A percentile compares a stretch with the other conserved stretches of the same genome.
Evolutionary conservation across 2,113 vertebrate species (phyloP).

Genomic region (Anolis sagrei): DNA sequence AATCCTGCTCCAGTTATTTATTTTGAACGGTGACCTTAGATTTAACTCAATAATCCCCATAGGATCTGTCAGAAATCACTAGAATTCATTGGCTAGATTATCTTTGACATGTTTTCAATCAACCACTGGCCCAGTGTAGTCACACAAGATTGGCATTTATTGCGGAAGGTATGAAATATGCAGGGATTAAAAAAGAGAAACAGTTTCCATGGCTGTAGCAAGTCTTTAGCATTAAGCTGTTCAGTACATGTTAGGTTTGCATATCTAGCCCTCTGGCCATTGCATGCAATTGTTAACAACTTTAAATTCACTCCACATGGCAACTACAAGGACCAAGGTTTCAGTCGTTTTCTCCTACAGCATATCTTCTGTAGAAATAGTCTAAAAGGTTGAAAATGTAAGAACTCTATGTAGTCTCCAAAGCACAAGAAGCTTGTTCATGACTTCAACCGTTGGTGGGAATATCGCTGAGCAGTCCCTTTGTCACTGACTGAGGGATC

Average conservation of each 20-base stretch:
- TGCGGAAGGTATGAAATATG: neutral
- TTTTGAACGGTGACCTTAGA: neutral
- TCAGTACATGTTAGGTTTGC: neutral
- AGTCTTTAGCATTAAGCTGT: neutral
- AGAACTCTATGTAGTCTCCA: neutral
- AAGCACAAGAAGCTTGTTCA: neutral
- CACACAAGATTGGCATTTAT: neutral
- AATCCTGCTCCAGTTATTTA: neutral
- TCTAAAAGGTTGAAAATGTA: neutral
- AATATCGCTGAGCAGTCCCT: too few species aligned
- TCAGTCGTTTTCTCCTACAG: neutral
- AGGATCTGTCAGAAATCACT: neutral
- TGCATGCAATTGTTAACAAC: neutral
- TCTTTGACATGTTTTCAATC: neutral
- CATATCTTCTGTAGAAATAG: neutral
- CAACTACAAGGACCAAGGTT: neutral
- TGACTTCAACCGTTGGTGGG: neutral
- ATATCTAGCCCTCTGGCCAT: too few species aligned
- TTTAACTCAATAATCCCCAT: neutral
- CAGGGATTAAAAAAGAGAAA: neutral
- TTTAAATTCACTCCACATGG: neutral
- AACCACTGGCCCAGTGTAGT: neutral
- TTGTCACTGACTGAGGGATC: neutral
- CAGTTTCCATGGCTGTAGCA: neutral
- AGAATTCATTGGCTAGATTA: neutral